Conservation (phyloP, 1,140 invertebrate species). For the Caerostris extrusa region DNA sequence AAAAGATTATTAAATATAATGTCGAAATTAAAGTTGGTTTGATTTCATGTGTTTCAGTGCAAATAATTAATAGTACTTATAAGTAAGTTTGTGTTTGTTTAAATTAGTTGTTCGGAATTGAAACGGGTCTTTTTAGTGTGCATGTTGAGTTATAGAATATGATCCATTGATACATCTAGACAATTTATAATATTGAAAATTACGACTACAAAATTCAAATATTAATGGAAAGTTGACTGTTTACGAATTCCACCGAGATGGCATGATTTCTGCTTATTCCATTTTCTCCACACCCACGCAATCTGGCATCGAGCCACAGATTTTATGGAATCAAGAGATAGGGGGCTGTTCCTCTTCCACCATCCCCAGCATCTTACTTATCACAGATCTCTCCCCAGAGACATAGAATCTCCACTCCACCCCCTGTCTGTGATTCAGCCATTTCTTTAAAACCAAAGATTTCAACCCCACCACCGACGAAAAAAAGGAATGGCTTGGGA, state of each 20-base stretch:
- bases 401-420: neutral
- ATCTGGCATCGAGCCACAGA: conserved; percentile 62
- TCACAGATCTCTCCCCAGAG: conserved; percentile 49
- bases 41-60: no score
- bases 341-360: neutral
- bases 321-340: conserved; percentile 6
- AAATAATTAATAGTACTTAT: no score
- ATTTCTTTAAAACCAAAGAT: conserved; percentile 65
- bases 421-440: neutral
- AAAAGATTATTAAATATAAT: no score
- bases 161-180: no score
- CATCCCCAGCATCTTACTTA: conserved; percentile 35
- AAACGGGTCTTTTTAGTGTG: no score
- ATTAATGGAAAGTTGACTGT: neutral
- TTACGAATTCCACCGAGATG: neutral
- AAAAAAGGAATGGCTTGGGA: neutral
- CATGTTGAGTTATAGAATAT: no score
- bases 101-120: no score
- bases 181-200: no score
- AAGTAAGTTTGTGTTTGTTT: no score
- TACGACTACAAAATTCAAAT: no score
- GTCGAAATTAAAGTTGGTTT: no score
- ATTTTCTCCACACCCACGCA: neutral
- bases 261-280: conserved; percentile 21
- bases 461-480: neutral